These are phyloP conservation scores for Bradypodion ventrale DNA, from an alignment of 2,797 vertebrate species.

Conservation along the genomic window DNA sequence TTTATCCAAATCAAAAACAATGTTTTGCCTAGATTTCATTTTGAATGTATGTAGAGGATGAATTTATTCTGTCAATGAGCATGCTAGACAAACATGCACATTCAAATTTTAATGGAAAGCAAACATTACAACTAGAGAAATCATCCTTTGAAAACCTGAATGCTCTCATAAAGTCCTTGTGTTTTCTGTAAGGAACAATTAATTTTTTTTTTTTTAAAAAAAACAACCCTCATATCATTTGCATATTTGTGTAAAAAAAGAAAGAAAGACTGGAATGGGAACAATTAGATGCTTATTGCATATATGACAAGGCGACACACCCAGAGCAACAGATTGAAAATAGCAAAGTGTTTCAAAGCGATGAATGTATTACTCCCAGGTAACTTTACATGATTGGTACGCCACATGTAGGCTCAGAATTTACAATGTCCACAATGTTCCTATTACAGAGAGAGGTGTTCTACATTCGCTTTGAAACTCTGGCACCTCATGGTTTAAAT, in stretches of 20 bases:
- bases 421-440: no score
- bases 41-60: background rate
- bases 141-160: background rate
- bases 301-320: no score
- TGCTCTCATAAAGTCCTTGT: background rate
- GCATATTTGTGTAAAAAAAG: background rate
- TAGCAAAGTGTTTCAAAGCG: no score
- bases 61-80: conserved; percentile 16
- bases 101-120: conserved; percentile 30
- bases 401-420: no score
- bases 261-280: background rate
- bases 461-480: no score
- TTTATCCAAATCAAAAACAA: background rate
- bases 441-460: no score
- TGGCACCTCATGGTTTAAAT: no score
- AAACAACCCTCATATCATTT: background rate
- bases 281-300: conserved; percentile 1
- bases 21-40: background rate
- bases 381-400: no score
- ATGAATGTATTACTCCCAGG: no score
- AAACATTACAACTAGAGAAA: conserved; percentile 9
- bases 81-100: conserved; percentile 6
- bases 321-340: no score
- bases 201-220: background rate
- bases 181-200: conserved; percentile 2